Percentiles rank a stretch among this genome's conserved stretches.
Evolutionary conservation across 2,797 vertebrate genomes (phyloP).

Genomic region (Rhincodon typus): DNA sequence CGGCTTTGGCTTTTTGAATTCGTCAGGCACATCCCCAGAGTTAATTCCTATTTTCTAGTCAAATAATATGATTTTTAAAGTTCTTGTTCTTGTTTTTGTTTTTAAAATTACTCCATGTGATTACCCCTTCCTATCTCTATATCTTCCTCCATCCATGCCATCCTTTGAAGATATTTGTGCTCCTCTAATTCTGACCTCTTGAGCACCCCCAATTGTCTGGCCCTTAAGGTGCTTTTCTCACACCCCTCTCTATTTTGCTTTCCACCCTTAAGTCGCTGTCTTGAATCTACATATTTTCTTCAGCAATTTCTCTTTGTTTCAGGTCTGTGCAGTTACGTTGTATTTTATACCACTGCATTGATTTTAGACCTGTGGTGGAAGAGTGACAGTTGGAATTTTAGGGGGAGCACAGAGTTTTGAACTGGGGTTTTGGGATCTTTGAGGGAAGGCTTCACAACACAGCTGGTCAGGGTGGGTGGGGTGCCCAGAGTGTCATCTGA

Average conservation of each 20-base stretch:
- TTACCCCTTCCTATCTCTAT: not conserved
- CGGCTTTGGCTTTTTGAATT: not conserved
- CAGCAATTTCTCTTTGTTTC: no score
- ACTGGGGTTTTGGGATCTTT: not conserved
- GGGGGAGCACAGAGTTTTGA: not conserved
- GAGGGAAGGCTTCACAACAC: not conserved
- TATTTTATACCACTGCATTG: no score
- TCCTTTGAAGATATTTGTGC: not conserved
- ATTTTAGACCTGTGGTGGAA: not conserved
- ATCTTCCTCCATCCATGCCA: not conserved
- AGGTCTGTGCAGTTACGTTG: no score
- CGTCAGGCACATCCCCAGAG: not conserved
- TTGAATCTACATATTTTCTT: not conserved
- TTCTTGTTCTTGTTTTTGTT: not conserved
- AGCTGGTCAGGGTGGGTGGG: not conserved
- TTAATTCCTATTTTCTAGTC: not conserved
- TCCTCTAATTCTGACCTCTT: not conserved
- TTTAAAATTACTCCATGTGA: not conserved
- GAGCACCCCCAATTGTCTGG: no score
- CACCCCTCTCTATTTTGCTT: not conserved
- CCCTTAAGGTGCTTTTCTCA: not conserved
- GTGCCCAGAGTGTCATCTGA: no score
- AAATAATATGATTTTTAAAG: not conserved
- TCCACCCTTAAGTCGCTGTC: not conserved
- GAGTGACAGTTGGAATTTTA: not conserved